Percentiles rank a stretch among this genome's conserved stretches.
Evolutionary conservation across 2,113 vertebrate genomes (phyloP).

Genomic region (Struthio camelus): DNA sequence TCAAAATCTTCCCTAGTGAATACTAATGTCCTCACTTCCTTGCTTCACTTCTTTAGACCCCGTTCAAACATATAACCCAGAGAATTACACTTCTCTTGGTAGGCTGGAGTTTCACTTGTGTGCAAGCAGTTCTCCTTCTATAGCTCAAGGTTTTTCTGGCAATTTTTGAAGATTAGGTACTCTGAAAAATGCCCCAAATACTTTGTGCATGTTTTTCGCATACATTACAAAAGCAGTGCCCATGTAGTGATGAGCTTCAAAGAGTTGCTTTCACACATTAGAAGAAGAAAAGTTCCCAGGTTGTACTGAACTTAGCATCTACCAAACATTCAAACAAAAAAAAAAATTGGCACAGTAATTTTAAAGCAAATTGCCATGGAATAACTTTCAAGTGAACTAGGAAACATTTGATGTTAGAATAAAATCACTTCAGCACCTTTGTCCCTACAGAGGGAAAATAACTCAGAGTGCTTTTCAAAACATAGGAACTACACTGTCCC

Average conservation of each 20-base stretch:
- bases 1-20: neutral
- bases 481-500: neutral
- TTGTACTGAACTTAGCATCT: neutral
- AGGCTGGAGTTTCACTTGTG: neutral
- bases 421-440: constrained; percentile 4
- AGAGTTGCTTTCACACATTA: neutral
- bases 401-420: neutral
- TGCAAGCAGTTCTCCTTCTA: neutral
- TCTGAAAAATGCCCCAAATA: neutral
- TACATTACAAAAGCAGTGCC: neutral
- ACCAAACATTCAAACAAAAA: neutral
- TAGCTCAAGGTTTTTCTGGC: accelerated
- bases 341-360: neutral
- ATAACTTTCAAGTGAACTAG: neutral
- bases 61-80: neutral
- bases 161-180: neutral
- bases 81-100: neutral
- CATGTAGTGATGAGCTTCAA: neutral
- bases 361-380: neutral
- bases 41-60: neutral
- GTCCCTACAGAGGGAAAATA: neutral
- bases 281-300: neutral
- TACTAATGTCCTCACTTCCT: accelerated
- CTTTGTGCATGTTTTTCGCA: neutral
- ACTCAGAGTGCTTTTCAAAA: constrained; percentile 35